These are phyloP conservation scores for Enteromius unitaeniatus DNA, from an alignment of 2,797 vertebrate genomes.

Conservation along the genomic window DNA sequence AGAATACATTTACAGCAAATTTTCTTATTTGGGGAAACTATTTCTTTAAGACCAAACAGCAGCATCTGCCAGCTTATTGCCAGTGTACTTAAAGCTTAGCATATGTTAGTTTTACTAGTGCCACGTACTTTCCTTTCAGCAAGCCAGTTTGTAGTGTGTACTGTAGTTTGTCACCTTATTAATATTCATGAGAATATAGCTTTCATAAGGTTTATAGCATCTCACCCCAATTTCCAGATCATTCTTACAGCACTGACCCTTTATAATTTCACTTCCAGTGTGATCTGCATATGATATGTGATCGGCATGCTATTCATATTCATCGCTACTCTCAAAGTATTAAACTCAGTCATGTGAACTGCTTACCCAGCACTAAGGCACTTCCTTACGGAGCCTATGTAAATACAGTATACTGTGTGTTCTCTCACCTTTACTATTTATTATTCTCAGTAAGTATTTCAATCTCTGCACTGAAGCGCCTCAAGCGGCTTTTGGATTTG, in stretches of 20 bases:
- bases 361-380: conserved; percentile 1
- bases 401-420: not conserved
- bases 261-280: not conserved
- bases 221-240: not conserved
- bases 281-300: not conserved
- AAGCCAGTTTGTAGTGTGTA: too few relatives aligned
- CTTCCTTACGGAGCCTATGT: not conserved
- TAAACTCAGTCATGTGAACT: conserved; percentile 6
- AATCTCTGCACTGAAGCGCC: conserved; percentile 6
- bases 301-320: not conserved
- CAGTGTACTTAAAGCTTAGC: not conserved
- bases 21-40: not conserved
- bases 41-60: not conserved
- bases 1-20: not conserved
- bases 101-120: not conserved
- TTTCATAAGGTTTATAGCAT: not conserved
- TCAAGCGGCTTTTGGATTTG: not conserved
- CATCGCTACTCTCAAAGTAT: not conserved
- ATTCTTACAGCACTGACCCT: not conserved
- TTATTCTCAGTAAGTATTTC: conserved; percentile 27
- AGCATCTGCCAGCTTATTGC: not conserved
- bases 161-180: not conserved
- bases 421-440: conserved; percentile 27
- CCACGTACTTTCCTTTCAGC: not conserved
- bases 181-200: not conserved